Conservation (phyloP, 2,113 vertebrate genomes). For the Manacus vitellinus region DNA sequence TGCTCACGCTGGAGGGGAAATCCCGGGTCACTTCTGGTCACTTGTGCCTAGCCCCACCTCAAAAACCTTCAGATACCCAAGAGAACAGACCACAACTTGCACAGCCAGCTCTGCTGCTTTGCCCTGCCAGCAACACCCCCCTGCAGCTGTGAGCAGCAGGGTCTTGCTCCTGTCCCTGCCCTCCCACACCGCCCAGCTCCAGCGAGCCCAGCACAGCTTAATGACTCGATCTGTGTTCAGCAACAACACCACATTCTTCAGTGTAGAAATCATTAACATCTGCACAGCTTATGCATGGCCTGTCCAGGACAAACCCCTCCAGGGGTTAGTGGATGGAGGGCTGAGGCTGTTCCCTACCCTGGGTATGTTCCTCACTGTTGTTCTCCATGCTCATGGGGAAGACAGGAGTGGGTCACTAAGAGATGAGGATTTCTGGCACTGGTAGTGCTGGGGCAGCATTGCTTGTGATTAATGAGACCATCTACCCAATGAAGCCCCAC, state of each 20-base stretch:
- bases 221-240: background rate
- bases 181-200: background rate
- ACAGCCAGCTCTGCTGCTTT: background rate
- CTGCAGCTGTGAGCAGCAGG: background rate
- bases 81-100: background rate
- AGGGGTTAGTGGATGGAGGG: background rate
- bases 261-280: constrained; percentile 57
- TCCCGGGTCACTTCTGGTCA: background rate
- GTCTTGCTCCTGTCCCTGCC: background rate
- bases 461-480: background rate
- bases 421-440: background rate
- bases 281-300: background rate
- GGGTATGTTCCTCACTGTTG: background rate
- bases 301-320: background rate
- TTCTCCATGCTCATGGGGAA: background rate
- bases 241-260: constrained; percentile 51
- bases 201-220: background rate
- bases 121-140: background rate
- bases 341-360: background rate
- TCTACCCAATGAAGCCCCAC: background rate
- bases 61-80: background rate
- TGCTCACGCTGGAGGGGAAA: background rate
- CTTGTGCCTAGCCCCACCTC: background rate
- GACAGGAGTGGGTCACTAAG: background rate
- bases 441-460: background rate